A percentile compares a stretch with the other conserved stretches of the same genome.
Conservation (phyloP, 92 coral and sea anemone genomes). For the Umimayanthus kanabou region DNA sequence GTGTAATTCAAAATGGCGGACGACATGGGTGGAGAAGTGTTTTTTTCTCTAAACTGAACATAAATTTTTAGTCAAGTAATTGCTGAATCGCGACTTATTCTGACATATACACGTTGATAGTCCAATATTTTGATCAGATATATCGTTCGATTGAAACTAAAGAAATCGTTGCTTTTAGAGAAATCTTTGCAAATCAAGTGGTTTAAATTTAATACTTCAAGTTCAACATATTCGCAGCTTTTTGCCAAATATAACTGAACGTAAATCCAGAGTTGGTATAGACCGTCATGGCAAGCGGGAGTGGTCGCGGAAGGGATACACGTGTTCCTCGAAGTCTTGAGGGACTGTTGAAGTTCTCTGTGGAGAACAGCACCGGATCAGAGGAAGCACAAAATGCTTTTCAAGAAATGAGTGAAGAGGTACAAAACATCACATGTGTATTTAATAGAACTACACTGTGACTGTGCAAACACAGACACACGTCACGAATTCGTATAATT, state of each 20-base stretch:
- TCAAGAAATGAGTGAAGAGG: constrained; percentile 45
- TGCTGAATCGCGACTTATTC: background rate
- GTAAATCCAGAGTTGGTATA: background rate
- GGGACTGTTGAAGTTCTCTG: constrained; percentile 33
- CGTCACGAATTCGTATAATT: no score
- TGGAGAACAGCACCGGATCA: constrained; percentile 21
- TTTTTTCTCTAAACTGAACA: background rate
- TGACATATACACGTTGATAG: background rate
- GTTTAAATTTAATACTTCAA: no score
- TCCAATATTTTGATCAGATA: background rate
- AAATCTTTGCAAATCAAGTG: background rate
- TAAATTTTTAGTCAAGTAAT: background rate
- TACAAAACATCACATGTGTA: background rate
- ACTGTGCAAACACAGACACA: no score
- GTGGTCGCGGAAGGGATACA: background rate
- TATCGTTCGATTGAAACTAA: background rate
- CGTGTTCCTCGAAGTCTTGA: constrained; percentile 25
- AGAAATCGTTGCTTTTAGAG: no score
- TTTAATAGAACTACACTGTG: no score
- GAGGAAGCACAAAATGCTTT: constrained; percentile 32
- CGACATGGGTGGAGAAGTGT: background rate
- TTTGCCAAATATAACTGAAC: background rate
- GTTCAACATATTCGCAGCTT: no score
- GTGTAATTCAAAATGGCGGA: constrained; percentile 25
- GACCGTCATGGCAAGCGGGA: constrained; percentile 24